Base-by-base conservation (phyloP, 1,140 invertebrate species). In the Phymorhynchus buccinoides region DNA sequence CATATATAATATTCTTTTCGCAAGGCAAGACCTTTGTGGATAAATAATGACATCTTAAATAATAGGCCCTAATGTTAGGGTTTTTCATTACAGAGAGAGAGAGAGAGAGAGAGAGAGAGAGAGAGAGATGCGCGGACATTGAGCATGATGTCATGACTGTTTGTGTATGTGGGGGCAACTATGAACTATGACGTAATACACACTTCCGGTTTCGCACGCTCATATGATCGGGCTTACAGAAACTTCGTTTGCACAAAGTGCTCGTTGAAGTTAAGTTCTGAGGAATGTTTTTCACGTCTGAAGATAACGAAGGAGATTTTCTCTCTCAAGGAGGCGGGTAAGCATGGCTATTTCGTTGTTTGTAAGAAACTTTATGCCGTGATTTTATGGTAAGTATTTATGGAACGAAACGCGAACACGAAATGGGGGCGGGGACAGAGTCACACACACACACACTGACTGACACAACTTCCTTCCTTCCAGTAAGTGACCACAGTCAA, bases 271-370 rank as follows among this genome's bases (percentile, higher is more conserved):
- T 68, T 68, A 9, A 32, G 27, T 42, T 42, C 1, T 44, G n/a
- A 41, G 66, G 62, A 32, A 92, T 91, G 91, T 92, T 92, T 90
- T 92, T 92, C 79, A 89, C 84, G 68, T 89, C 89, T 62, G 91
- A 92, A 27, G 91, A 92, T 86, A 90, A 92, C 75, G 91, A 92
- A 1, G 86, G 89, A 77, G 91, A 91, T 73, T 92, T 92, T 85
- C 77, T 89, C 48, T 85, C 88, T 16, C 82, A 84, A 30, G 89
- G 88, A 48, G 44, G n/a, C n/a, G n/a, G 66, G 82, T 77, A 75
- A 48, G 44, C 14, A 48, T 44, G 9, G n/a, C n/a, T n/a, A n/a
- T n/a, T n/a, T n/a, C n/a, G 18, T 48, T 48, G 44, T 48, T 48
- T 48, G 44, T 39, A 37, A 80, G 32, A 75, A 44, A n/a, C 48